Conservation (phyloP, 2,888 invertebrate species). For the Lamellibrachia columna region DNA sequence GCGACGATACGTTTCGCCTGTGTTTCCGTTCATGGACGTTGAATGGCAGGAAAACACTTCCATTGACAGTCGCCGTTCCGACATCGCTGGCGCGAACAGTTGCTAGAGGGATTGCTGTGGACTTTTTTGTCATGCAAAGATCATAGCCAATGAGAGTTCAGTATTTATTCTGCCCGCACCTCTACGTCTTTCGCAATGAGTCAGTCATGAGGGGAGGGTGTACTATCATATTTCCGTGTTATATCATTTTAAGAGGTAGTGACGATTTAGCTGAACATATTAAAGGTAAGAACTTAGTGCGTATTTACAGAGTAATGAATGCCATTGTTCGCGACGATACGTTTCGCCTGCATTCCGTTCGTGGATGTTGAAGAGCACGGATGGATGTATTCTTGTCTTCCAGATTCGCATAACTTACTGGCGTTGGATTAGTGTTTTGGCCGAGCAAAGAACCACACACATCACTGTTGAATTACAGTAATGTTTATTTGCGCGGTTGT, state of each 20-base stretch:
- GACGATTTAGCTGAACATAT: neutral
- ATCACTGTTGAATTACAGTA: neutral
- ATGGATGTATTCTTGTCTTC: neutral
- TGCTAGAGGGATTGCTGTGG: neutral
- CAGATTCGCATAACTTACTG: neutral
- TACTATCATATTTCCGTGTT: neutral
- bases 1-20: neutral
- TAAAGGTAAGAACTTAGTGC: neutral
- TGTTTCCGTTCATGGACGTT: neutral
- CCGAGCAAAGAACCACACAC: neutral
- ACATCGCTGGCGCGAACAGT: neutral
- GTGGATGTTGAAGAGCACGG: neutral
- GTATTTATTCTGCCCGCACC: neutral
- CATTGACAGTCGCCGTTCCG: neutral
- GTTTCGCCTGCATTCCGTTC: neutral
- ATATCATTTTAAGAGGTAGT: neutral
- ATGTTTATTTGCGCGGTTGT: neutral
- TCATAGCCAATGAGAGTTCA: neutral
- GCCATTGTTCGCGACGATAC: neutral
- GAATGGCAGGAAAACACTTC: neutral
- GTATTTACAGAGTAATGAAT: neutral
- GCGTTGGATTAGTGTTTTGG: neutral
- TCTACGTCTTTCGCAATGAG: neutral
- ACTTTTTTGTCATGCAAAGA: neutral
- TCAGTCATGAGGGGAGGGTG: neutral